Evolutionary conservation across 2,113 vertebrate species (phyloP), one percentile per base, ranked within the genome.

Genomic region (Phylloscopus whistleri): DNA sequence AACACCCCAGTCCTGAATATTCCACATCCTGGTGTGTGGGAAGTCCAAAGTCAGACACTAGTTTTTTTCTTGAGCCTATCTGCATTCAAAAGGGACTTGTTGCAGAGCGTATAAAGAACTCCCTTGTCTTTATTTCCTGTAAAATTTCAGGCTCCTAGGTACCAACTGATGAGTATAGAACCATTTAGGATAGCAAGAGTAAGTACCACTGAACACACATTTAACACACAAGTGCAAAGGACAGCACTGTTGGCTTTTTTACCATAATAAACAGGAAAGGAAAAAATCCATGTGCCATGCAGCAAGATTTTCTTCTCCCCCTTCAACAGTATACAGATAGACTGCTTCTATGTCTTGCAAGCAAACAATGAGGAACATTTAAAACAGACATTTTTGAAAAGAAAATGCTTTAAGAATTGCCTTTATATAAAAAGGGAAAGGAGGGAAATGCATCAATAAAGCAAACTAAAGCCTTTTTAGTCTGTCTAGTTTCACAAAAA

Each of bases 351-450:
- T 41, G 26, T 77, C 60, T 89, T 92, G 37, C 13, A 68, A 75
- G 53, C 26, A 83, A 91, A 93, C 70, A 94, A 53, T 49, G 20
- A 93, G 23, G 27, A 90, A 52, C 13, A 33, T 64, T 78, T 67
- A 44, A 86, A 74, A n/a, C 7, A 51, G 14, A 70, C 33, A 46
- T 88, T 84, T 62, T 75, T 53, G 48, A 94, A 56, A 87, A 87
- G 63, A 81, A 94, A 94, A 87, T 60, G 30, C 35, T 86, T 67
- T 28, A 78, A 75, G 63, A 83, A 89, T 84, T 49, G 41, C 28
- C 43, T 79, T 94, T 80, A 83, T 76, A 90, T 87, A 11, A 72
- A 92, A 92, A 72, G 56, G 51, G 60, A 91, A 80, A 89, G 64
- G 43, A 41, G 58, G 28, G 43, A 89, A 91, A 90, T 41, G 44